A percentile compares a stretch with the other conserved stretches of the same genome.
phyloP scores from a whole-genome alignment of 2,888 invertebrate species.

The Iphiclides podalirius region DNA sequence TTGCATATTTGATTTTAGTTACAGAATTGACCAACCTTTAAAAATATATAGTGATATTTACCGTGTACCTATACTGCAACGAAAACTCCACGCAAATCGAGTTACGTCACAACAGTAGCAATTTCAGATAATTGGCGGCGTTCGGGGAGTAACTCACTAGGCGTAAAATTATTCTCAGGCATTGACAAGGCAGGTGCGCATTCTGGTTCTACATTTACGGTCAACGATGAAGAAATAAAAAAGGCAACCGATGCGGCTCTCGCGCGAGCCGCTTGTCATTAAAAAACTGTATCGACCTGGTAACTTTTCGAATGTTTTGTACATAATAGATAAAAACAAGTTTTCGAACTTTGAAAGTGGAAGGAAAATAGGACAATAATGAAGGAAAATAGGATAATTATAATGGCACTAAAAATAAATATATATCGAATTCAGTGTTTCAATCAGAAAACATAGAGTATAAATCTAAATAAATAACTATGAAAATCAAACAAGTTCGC shows the following conservation, averaged over 20 bases:
- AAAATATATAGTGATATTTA: too few species aligned
- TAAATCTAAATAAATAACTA: too few species aligned
- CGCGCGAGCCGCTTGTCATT: conserved; percentile 27
- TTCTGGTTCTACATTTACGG: conserved; percentile 40
- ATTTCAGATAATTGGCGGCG: conserved; percentile 45
- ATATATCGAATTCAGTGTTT: too few species aligned
- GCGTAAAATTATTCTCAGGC: conserved; percentile 52
- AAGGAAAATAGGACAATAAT: too few species aligned
- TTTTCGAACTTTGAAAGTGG: neutral
- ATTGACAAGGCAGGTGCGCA: conserved; percentile 51
- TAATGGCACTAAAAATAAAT: too few species aligned
- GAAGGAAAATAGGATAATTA: too few species aligned
- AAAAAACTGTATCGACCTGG: conserved; percentile 28
- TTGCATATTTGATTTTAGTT: too few species aligned
- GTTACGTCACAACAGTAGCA: conserved; percentile 34
- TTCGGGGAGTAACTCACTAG: conserved; percentile 41
- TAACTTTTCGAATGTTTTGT: conserved; percentile 23
- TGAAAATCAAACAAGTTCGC: too few species aligned
- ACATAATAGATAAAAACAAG: neutral
- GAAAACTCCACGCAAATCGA: too few species aligned
- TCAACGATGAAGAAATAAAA: conserved; percentile 39
- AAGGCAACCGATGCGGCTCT: conserved; percentile 33
- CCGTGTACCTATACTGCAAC: too few species aligned
- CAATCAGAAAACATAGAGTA: too few species aligned
- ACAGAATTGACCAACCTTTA: too few species aligned